phyloP scores from a whole-genome alignment of 1,140 invertebrate genomes.

The Zelostemma sp. region DNA sequence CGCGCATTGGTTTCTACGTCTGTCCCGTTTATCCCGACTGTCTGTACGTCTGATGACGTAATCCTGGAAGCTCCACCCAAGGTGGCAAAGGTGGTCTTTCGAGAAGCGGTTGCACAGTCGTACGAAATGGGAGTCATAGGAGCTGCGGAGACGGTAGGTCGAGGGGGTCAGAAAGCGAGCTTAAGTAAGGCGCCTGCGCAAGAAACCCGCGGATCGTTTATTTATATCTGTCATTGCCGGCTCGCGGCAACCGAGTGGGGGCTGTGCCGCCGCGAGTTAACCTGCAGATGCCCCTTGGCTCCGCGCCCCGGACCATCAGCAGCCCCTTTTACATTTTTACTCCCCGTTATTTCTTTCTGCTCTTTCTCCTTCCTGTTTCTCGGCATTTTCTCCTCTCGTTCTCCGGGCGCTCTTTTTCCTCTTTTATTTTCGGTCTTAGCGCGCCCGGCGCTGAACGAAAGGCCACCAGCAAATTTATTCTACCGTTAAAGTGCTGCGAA shows the following conservation, averaged over 20 bases:
- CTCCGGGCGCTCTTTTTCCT: constrained; percentile 31
- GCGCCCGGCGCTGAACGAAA: constrained; percentile 37
- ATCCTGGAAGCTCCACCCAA: constrained; percentile 63
- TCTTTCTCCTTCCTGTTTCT: constrained; percentile 14
- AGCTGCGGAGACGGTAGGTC: constrained; percentile 27
- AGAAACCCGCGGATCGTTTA: constrained; percentile 60
- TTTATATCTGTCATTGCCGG: constrained; percentile 70
- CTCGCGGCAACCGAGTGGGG: constrained; percentile 40
- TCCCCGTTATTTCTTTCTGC: constrained; percentile 41
- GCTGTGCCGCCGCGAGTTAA: constrained; percentile 33
- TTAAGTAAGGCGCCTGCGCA: constrained; percentile 46
- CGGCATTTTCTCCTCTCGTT: constrained; percentile 30
- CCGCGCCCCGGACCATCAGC: constrained; percentile 3
- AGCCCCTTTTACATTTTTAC: constrained; percentile 42
- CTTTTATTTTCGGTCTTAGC: constrained; percentile 50
- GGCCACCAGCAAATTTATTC: constrained; percentile 55
- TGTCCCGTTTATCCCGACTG: constrained; percentile 53
- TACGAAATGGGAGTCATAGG: constrained; percentile 21
- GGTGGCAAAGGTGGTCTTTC: constrained; percentile 31
- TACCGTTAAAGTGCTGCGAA: constrained; percentile 56
- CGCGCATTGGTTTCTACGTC: constrained; percentile 68
- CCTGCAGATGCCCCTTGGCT: constrained; percentile 30
- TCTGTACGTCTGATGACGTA: constrained; percentile 66
- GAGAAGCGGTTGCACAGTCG: constrained; percentile 25
- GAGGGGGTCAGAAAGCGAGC: constrained; percentile 30